Base-by-base conservation (phyloP, 1,140 invertebrate genomes). In the Bombus turneri region DNA sequence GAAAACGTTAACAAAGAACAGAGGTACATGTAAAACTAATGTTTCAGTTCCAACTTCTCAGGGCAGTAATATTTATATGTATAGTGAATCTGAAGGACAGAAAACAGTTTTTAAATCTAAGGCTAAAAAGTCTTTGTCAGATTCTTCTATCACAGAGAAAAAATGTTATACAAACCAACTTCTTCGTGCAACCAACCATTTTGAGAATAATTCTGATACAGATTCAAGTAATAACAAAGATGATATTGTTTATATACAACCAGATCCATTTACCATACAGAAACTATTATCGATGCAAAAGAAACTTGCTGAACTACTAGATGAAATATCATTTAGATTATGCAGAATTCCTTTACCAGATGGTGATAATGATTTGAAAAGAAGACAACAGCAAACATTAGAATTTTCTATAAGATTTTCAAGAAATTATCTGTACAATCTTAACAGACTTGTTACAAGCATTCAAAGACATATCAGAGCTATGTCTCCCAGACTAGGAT, bases 331-430 rank as follows among this genome's bases (percentile, higher is more conserved):
- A 9, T 92, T 91, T 47, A 91, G 94, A 88, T 77, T 95, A 10
- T 90, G 91, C n/a, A 93, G 91, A 71, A 93, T 95, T 81, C 93
- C 94, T 13, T 64, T 93, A 18, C 94, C 94, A 13, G 95, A 95
- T 86, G 95, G 94, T 18, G 94, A 95, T 41, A 91, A 87, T 41
- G 95, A 95, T 84, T 71, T 94, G 12, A 89, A 91, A 57, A 91
- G 93, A 74, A 90, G 94, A 68, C 93, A 95, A 69, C 93, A 95
- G 43, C 89, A 95, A 10, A 91, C 92, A 0, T 74, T 91, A 37
- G 95, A 95, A 87, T 95, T 95, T 86, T 91, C 92, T 2, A 91
- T 94, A 59, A 90, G 95, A 88, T 94, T 95, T 75, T 95, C 95
- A 2, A 91, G 95, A 57, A 95, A 95, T 89, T 95, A 95, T 90